phyloP scores from a whole-genome alignment of 2,113 vertebrate species.

The Eulacestoma nigropectus region DNA sequence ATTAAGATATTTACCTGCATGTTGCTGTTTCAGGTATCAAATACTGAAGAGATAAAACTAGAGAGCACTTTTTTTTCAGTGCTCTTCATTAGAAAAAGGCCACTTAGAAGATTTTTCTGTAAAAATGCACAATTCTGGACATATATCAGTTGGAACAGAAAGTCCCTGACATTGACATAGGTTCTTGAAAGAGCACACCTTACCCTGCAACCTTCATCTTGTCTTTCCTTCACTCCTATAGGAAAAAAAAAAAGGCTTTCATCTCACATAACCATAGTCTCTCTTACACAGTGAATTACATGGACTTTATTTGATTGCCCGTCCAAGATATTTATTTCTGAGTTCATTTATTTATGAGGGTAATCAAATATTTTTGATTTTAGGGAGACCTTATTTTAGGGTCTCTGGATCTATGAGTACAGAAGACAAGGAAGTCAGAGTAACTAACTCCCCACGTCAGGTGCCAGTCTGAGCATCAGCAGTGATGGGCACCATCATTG shows the following conservation, averaged over 20 bases:
- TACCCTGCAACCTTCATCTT: not conserved
- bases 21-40: not conserved
- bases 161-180: not conserved
- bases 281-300: not conserved
- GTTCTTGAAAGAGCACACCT: not conserved
- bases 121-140: not conserved
- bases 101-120: not conserved
- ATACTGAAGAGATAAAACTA: not conserved
- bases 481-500: not conserved
- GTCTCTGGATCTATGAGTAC: not conserved
- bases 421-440: not conserved
- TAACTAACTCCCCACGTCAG: not conserved
- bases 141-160: not conserved
- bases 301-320: not conserved
- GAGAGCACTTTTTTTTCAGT: not conserved
- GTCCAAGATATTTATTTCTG: not conserved
- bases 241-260: not conserved
- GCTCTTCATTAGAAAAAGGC: not conserved
- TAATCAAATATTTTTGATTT: not conserved
- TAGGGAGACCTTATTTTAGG: not conserved
- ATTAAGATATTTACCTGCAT: not conserved
- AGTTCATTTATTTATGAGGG: rapidly evolving
- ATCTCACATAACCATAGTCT: not conserved
- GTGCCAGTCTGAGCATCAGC: not conserved
- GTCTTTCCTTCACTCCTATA: not conserved